A percentile compares a stretch with the other conserved stretches of the same genome.
These are phyloP conservation scores for Drosophila varians DNA, from an alignment of 1,140 invertebrate genomes.

Conservation along the genomic window DNA sequence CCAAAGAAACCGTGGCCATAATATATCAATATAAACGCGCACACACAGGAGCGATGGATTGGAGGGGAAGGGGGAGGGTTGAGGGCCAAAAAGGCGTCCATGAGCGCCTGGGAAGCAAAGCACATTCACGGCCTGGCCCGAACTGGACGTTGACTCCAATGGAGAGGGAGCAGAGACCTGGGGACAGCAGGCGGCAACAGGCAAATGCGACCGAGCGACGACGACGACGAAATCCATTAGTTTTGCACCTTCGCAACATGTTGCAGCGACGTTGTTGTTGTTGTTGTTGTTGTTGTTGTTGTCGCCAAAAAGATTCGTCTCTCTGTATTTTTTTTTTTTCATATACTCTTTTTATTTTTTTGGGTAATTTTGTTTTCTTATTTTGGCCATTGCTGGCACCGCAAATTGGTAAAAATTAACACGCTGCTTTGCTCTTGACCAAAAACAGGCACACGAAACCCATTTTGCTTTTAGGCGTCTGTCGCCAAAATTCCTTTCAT, in stretches of 20 bases:
- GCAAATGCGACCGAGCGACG: slow-evolving; percentile 61
- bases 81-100: slow-evolving; percentile 34
- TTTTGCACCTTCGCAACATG: slow-evolving; percentile 81
- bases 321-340: slow-evolving; percentile 9
- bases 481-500: slow-evolving; percentile 82
- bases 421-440: slow-evolving; percentile 81
- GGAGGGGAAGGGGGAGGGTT: not conserved
- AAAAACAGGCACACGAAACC: slow-evolving; percentile 77
- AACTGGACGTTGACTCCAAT: slow-evolving; percentile 62
- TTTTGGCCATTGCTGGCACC: slow-evolving; percentile 62
- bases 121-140: slow-evolving; percentile 64
- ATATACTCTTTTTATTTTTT: slow-evolving; percentile 15
- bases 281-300: slow-evolving; percentile 46
- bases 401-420: slow-evolving; percentile 82
- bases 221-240: slow-evolving; percentile 80
- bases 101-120: slow-evolving; percentile 79
- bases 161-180: not conserved
- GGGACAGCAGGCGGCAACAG: slow-evolving; percentile 17
- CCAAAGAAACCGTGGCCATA: slow-evolving; percentile 82
- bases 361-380: slow-evolving; percentile 30
- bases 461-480: slow-evolving; percentile 82
- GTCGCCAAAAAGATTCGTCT: slow-evolving; percentile 48
- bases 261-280: slow-evolving; percentile 62
- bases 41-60: slow-evolving; percentile 38
- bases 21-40: slow-evolving; percentile 82